phyloP scores from a whole-genome alignment of 2,888 invertebrate genomes.

The Rutpela maculata region DNA sequence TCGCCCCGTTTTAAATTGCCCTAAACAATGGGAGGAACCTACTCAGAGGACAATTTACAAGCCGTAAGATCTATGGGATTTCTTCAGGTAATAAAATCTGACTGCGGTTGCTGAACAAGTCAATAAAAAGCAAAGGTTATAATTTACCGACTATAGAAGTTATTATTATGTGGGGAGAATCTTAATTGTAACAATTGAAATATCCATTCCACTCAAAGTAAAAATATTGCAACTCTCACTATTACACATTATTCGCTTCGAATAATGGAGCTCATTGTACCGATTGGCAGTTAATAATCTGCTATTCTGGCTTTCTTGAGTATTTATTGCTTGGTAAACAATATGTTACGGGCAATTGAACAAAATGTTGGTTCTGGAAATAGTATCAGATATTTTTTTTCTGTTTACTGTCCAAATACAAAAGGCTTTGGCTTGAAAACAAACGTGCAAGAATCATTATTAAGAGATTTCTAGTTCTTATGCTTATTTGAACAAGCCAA shows the following conservation, averaged over 20 bases:
- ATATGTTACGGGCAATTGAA: slow-evolving; percentile 34
- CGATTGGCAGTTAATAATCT: slow-evolving; percentile 17
- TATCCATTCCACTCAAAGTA: neutral
- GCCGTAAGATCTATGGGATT: slow-evolving; percentile 57
- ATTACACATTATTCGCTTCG: slow-evolving; percentile 23
- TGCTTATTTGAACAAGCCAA: no score
- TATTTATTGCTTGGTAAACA: slow-evolving; percentile 17
- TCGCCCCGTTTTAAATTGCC: slow-evolving; percentile 65
- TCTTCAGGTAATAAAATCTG: slow-evolving; percentile 59
- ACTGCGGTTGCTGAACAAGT: slow-evolving; percentile 40
- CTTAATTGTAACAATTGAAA: slow-evolving; percentile 33
- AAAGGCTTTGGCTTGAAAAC: no score
- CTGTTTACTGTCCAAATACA: no score
- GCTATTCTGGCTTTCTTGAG: slow-evolving; percentile 12
- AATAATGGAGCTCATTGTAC: slow-evolving; percentile 26
- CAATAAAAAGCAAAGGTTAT: slow-evolving; percentile 38
- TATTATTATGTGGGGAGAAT: slow-evolving; percentile 2
- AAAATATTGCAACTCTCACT: slow-evolving; percentile 20
- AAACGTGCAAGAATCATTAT: no score
- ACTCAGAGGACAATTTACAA: slow-evolving; percentile 59
- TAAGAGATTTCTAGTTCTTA: no score
- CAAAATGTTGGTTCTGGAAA: slow-evolving; percentile 18
- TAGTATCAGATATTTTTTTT: no score
- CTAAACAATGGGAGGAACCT: slow-evolving; percentile 61
- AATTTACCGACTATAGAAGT: slow-evolving; percentile 23